Evolutionary conservation across 92 coral and sea anemone species (phyloP), one percentile per base, ranked within the genome.

Genomic region (Epizoanthus rinbou): DNA sequence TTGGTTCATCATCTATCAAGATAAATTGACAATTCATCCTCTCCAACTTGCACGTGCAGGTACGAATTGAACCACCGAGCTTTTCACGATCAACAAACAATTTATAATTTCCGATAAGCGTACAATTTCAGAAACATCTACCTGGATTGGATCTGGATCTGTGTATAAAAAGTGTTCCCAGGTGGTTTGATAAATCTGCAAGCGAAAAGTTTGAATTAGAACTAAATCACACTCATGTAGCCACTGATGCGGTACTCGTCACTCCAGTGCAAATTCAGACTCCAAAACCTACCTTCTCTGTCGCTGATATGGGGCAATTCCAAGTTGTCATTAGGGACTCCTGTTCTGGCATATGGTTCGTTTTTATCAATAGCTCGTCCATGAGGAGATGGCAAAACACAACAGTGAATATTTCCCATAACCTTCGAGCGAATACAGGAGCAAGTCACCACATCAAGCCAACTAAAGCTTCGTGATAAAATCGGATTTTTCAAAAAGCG

Each of bases 231-330:
- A 4, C 15, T 67, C 80, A 31, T 37, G 43, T 37, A 37, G 43
- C 43, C 43, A 6, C 5, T 4, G 43, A 37, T 37, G 43, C 6
- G 31, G 21, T 22, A 3, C 19, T 28, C 41, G 28, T n/a, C 74
- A 66, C 31, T 60, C 67, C 59, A 81, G 73, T 82, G 56, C 23
- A 76, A 17, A 43, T 19, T 53, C 53, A 25, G 63, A 64, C 8
- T 7, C 28, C 54, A 28, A 84, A 64, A 39, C 73, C 39, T 90
- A 94, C 99, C 99, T 88, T 96, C 99, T 78, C 99, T 90, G 31
- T 96, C 99, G 87, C 99, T 96, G 81, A 96, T 96, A 76, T 96
- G 99, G 8, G 99, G 99, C 47, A 96, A 90, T 69, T 96, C 99
- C 33, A 94, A 81, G 62, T 90, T 89, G 43, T 95, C 98, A 33